phyloP scores from a whole-genome alignment of 2,888 invertebrate genomes.

The Chymomyza fuscimana region DNA sequence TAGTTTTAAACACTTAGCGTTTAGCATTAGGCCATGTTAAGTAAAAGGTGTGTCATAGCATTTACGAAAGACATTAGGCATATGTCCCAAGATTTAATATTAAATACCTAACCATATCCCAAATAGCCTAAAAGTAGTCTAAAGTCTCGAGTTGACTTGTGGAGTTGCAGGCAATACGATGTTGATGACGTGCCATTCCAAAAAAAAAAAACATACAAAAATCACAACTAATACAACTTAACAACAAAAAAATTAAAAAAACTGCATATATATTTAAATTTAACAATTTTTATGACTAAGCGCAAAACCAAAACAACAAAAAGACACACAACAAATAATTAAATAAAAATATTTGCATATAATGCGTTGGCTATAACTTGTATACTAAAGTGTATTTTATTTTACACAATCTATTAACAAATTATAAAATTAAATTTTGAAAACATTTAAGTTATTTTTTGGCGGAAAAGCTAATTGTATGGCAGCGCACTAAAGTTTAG shows the following conservation, averaged over 20 bases:
- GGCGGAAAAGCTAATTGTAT: constrained; percentile 26
- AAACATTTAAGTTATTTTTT: background rate
- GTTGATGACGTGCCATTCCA: constrained; percentile 76
- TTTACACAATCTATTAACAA: constrained; percentile 61
- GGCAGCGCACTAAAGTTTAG: constrained; percentile 55
- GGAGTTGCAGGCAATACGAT: constrained; percentile 61
- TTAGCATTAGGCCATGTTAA: constrained; percentile 70
- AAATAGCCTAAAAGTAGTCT: constrained; percentile 71
- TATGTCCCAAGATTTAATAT: constrained; percentile 26
- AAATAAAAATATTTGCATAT: constrained; percentile 62
- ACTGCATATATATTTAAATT: constrained; percentile 35
- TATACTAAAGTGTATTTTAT: constrained; percentile 65
- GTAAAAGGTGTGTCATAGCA: constrained; percentile 77
- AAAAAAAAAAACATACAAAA: constrained; percentile 38
- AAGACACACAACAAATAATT: constrained; percentile 25
- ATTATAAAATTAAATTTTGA: constrained; percentile 53
- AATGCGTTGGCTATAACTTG: constrained; percentile 68
- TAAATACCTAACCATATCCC: constrained; percentile 62
- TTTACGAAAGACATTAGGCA: constrained; percentile 53
- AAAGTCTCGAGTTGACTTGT: constrained; percentile 47
- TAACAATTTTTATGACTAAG: constrained; percentile 43
- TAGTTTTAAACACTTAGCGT: constrained; percentile 60
- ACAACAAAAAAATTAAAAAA: constrained; percentile 1
- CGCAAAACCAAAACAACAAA: constrained; percentile 55
- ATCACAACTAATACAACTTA: constrained; percentile 37